Evolutionary conservation across 2,113 vertebrate species (phyloP).

Genomic region (Globicephala melas): DNA sequence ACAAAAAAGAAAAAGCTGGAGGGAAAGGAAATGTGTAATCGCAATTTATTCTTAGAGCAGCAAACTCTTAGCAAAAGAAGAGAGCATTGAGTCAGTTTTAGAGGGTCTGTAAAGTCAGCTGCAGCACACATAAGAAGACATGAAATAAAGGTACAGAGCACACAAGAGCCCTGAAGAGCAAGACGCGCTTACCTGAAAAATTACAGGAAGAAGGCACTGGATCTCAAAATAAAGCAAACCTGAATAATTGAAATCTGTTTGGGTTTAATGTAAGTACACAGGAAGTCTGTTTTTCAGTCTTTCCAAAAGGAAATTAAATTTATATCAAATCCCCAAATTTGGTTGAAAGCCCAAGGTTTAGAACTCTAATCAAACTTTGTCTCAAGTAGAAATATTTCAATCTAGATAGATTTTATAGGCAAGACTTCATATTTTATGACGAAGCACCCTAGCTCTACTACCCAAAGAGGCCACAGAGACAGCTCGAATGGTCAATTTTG

Average conservation of each 20-base stretch:
- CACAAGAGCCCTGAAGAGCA: too few species aligned
- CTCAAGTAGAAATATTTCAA: not conserved
- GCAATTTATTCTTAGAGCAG: not conserved
- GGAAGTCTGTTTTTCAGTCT: not conserved
- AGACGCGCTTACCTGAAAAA: too few species aligned
- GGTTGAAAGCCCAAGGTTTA: not conserved
- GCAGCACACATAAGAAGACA: rapidly evolving
- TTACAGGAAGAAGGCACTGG: rapidly evolving
- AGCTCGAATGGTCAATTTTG: rapidly evolving
- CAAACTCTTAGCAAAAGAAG: not conserved
- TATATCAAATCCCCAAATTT: not conserved
- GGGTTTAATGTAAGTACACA: not conserved
- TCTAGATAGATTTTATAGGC: not conserved
- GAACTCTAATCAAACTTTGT: not conserved
- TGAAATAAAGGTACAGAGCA: not conserved
- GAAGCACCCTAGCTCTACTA: not conserved
- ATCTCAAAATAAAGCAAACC: not conserved
- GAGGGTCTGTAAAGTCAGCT: not conserved
- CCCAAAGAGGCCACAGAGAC: not conserved
- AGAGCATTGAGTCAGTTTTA: not conserved
- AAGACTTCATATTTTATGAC: not conserved
- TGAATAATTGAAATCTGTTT: not conserved
- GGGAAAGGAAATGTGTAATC: not conserved
- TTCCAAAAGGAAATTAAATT: not conserved
- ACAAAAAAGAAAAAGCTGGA: not conserved